Percentiles rank a stretch among this genome's conserved stretches.
These are phyloP conservation scores for Rhagonycha fulva DNA, from an alignment of 2,888 invertebrate genomes.

Conservation along the genomic window DNA sequence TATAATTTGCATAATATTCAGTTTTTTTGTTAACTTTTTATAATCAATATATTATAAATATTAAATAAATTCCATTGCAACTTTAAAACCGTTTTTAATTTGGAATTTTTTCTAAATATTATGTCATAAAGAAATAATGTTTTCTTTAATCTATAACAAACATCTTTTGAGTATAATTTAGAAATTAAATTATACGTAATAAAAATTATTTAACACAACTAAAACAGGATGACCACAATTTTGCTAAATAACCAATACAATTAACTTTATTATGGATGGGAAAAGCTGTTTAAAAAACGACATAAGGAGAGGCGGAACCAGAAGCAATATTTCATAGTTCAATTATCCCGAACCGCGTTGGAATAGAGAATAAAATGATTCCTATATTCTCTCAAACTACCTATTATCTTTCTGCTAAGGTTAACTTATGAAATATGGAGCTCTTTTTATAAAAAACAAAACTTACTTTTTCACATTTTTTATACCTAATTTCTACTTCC, in stretches of 20 bases:
- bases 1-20: background rate
- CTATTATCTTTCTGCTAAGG: constrained; percentile 37
- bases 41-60: background rate
- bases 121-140: background rate
- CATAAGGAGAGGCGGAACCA: constrained; percentile 42
- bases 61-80: background rate
- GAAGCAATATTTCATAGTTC: constrained; percentile 52
- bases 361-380: constrained; percentile 46
- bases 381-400: constrained; percentile 40
- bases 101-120: background rate
- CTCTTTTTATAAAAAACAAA: constrained; percentile 11
- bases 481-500: background rate
- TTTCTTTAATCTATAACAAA: background rate
- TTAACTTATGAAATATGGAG: constrained; percentile 19
- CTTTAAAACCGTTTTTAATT: background rate
- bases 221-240: background rate
- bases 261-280: background rate
- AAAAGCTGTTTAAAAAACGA: background rate
- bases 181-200: background rate
- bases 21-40: background rate
- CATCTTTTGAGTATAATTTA: background rate
- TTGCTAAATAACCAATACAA: background rate
- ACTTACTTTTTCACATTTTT: background rate
- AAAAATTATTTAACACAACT: background rate
- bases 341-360: constrained; percentile 51